Base-by-base conservation (phyloP, 2,797 vertebrate species). In the Tapera naevia region DNA sequence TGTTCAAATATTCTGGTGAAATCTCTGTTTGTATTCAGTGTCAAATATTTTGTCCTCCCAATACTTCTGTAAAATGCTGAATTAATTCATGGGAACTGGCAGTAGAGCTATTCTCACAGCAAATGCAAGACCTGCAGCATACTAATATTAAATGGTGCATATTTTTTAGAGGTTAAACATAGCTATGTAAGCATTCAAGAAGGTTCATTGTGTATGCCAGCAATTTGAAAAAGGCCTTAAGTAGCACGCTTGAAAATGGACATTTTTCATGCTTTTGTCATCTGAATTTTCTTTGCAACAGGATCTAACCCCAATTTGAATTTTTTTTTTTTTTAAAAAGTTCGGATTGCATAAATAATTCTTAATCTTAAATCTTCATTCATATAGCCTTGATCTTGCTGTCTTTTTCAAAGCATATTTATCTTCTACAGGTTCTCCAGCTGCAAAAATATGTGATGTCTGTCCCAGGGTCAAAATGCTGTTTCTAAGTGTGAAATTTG, bases 401-500 rank as follows among this genome's bases (percentile, higher is more conserved):
- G 86, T 67, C 32, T 85, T 76, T 91, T 91, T 60, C 48, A 85
- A 76, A 89, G 51, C 28, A 3, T 33, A 12, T 86, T 93, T 91
- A 51, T 89, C 45, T 82, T 82, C 48, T 65, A 0, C 4, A 15
- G 12, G 30, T 86, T 79, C 37, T 90, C 64, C 92, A 95, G 80
- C 91, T 96, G 83, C 76, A 90, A 90, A 96, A 95, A 48, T 45
- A 16, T 22, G 21, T 24, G 22, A 80, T 74, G 6, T 87, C 45
- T 85, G 92, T 86, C 58, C 57, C 22, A 11, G 71, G 83, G 92
- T 70, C 83, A 61, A 7, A 81, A n/a, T 21, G 72, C 39, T 53
- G 57, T 56, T 86, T 83, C 69, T 61, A 86, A 50, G 83, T 88
- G 78, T 82, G 80, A 71, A 46, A 64, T 92, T 64, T 53, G 91